phyloP scores from a whole-genome alignment of 2,888 invertebrate genomes.

The Lasioglossum marginatum region DNA sequence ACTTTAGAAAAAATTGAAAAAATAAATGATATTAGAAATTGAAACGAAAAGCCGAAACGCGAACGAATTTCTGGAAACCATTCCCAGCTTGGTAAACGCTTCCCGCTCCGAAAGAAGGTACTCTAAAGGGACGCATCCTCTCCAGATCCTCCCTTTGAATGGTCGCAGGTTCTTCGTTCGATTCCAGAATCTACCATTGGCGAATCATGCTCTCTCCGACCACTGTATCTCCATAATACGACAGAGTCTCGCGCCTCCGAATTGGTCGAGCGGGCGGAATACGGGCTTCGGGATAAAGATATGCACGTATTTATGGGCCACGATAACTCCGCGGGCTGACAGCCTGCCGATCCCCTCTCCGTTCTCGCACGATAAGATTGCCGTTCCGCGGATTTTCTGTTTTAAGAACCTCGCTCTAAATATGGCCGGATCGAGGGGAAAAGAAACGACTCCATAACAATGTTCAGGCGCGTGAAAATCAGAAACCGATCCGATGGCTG shows the following conservation, averaged over 20 bases:
- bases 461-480: conserved; percentile 11
- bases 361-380: conserved; percentile 4
- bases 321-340: conserved; percentile 24
- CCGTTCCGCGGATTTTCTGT: conserved; percentile 31
- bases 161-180: not conserved
- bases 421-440: not conserved
- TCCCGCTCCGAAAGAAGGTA: no score
- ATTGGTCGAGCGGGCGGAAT: conserved; percentile 25
- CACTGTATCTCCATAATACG: conserved; percentile 57
- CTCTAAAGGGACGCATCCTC: not conserved
- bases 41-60: no score
- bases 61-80: no score
- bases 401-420: conserved; percentile 33
- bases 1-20: no score
- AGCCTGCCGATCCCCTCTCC: conserved; percentile 25
- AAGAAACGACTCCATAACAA: conserved; percentile 12
- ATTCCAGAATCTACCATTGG: not conserved
- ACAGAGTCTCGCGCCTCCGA: no score
- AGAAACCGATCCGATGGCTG: not conserved
- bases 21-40: no score
- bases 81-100: no score
- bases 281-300: conserved; percentile 31
- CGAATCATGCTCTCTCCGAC: not conserved
- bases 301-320: conserved; percentile 26
- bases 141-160: not conserved